A percentile compares a stretch with the other conserved stretches of the same genome.
These are phyloP conservation scores for Carcharodon carcharias DNA, from an alignment of 2,797 vertebrate species.

Conservation along the genomic window DNA sequence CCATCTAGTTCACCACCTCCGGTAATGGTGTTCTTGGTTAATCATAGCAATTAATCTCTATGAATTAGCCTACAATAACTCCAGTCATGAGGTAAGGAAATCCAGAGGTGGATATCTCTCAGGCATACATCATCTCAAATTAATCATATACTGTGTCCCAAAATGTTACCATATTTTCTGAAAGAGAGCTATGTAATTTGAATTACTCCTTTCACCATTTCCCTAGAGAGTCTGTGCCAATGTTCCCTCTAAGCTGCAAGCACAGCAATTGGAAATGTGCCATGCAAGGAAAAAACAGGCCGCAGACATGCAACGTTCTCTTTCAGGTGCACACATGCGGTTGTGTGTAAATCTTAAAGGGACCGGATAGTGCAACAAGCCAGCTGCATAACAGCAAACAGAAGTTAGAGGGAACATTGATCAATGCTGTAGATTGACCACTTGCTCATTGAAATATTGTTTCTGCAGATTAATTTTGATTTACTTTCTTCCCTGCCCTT, in stretches of 20 bases:
- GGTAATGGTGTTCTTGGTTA: neutral
- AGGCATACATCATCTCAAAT: neutral
- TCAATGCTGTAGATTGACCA: too few species aligned
- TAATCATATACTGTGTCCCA: neutral
- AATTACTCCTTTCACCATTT: neutral
- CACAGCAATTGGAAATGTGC: neutral
- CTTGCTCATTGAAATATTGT: too few species aligned
- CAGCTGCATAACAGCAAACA: too few species aligned
- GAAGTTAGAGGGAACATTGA: too few species aligned
- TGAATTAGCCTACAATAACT: neutral
- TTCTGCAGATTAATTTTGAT: too few species aligned
- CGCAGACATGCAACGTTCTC: too few species aligned
- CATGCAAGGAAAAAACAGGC: neutral
- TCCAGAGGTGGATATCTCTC: neutral
- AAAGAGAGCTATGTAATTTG: neutral
- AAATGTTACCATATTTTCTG: neutral
- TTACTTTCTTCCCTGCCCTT: too few species aligned
- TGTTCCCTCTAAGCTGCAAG: neutral
- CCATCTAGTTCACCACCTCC: neutral
- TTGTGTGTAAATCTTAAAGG: too few species aligned
- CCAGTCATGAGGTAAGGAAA: neutral
- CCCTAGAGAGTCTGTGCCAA: neutral
- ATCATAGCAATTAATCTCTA: neutral
- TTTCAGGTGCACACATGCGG: too few species aligned
- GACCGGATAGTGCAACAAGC: too few species aligned